Conservation (phyloP, 2,113 vertebrate genomes). For the Malurus cyaneus region DNA sequence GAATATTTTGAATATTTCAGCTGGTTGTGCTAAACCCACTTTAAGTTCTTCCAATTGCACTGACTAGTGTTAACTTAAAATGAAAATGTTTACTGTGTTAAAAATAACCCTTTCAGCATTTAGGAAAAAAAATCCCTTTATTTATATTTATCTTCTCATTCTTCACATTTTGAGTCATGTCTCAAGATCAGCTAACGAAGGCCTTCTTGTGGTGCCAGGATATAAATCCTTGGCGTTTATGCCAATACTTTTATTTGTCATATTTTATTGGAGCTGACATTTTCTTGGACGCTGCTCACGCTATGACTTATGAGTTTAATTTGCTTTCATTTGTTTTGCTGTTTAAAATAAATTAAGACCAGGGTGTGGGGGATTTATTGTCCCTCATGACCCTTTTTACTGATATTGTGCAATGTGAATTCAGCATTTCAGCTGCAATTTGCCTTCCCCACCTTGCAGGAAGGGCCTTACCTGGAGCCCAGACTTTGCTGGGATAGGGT, state of each 20-base stretch:
- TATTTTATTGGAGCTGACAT: constrained; percentile 39
- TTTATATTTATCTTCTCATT: constrained; percentile 39
- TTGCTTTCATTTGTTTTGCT: constrained; percentile 50
- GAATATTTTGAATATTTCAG: background rate
- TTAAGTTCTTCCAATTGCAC: background rate
- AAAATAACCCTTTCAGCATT: constrained; percentile 48
- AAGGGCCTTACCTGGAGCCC: background rate
- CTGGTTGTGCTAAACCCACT: background rate
- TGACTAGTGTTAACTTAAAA: background rate
- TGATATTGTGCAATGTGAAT: background rate
- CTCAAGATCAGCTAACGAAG: constrained; percentile 10
- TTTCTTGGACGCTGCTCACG: constrained; percentile 13
- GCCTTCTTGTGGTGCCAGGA: constrained; percentile 13
- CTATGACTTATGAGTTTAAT: constrained; percentile 12
- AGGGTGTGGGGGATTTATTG: background rate
- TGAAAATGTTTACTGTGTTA: background rate
- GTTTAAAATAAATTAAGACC: constrained; percentile 36
- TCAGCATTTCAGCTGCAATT: background rate
- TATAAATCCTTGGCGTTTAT: background rate
- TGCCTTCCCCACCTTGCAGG: background rate
- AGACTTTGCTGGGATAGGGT: background rate
- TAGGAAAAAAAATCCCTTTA: background rate
- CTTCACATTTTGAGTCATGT: constrained; percentile 47
- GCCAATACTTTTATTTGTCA: constrained; percentile 26
- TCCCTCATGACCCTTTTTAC: background rate